These are phyloP conservation scores for Danaus plexippus DNA, from an alignment of 1,140 invertebrate species.

Conservation along the genomic window DNA sequence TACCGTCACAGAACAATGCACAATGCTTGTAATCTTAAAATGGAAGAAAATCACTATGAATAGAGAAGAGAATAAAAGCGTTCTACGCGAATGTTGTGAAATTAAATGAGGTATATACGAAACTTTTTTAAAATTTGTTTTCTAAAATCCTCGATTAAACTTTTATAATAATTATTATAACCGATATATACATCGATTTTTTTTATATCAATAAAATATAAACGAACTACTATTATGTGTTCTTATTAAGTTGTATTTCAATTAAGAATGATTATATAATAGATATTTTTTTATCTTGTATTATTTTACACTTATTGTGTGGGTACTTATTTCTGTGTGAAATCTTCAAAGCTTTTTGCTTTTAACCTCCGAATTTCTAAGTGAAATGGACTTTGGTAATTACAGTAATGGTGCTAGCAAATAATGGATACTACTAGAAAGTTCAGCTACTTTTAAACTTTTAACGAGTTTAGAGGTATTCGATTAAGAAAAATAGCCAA, in stretches of 20 bases:
- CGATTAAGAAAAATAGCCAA: constrained; percentile 26
- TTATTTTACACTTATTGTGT: too few species aligned
- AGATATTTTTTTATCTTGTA: too few species aligned
- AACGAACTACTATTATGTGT: too few species aligned
- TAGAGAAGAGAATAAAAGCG: constrained; percentile 19
- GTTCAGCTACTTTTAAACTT: constrained; percentile 25
- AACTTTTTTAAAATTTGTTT: too few species aligned
- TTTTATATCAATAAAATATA: too few species aligned
- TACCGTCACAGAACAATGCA: constrained; percentile 56
- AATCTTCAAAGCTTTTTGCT: too few species aligned
- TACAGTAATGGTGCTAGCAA: constrained; percentile 20
- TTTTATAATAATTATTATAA: too few species aligned
- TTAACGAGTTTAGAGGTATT: constrained; percentile 31
- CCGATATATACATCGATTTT: too few species aligned
- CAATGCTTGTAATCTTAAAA: constrained; percentile 57
- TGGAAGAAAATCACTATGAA: constrained; percentile 37
- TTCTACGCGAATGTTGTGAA: constrained; percentile 16
- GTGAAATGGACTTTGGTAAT: constrained; percentile 14
- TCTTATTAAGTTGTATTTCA: too few species aligned
- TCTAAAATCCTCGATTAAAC: too few species aligned
- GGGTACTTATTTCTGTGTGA: too few species aligned
- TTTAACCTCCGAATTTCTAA: constrained; percentile 4
- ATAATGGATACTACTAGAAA: constrained; percentile 29
- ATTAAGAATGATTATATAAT: too few species aligned
- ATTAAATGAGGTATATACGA: constrained; percentile 12